Evolutionary conservation across 1,140 invertebrate species (phyloP).

Genomic region (Theocolax elegans): DNA sequence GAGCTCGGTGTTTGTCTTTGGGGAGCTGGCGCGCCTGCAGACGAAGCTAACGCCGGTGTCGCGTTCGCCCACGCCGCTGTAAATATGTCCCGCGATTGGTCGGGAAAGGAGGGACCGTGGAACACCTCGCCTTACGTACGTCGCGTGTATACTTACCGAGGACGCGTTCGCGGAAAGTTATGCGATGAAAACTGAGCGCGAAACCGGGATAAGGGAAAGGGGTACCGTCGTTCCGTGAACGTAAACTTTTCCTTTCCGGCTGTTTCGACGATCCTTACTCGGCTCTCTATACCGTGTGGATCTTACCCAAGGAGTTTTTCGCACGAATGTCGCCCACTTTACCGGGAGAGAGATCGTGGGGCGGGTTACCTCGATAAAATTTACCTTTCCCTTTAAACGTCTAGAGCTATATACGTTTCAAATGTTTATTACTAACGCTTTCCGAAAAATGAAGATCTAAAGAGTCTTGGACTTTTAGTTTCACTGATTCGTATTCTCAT

Average conservation of each 20-base stretch:
- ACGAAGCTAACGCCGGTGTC: not conserved
- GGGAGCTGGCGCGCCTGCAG: not conserved
- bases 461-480: no score
- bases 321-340: no score
- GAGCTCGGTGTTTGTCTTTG: not conserved
- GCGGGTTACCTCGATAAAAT: no score
- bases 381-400: no score
- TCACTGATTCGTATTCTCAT: no score
- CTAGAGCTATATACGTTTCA: no score
- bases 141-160: not conserved
- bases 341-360: no score
- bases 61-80: not conserved
- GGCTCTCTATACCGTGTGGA: not conserved
- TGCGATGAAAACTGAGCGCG: constrained; percentile 7
- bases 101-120: not conserved
- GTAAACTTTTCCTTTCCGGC: not conserved
- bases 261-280: no score
- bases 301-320: not conserved
- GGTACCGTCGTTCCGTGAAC: not conserved
- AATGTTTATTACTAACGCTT: no score
- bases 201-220: not conserved
- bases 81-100: constrained; percentile 1
- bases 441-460: no score
- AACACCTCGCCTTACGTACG: not conserved
- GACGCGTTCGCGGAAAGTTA: not conserved